Evolutionary conservation across 2,888 invertebrate genomes (phyloP), one percentile per base, ranked within the genome.

Genomic region (Acanthosepion esculentum): DNA sequence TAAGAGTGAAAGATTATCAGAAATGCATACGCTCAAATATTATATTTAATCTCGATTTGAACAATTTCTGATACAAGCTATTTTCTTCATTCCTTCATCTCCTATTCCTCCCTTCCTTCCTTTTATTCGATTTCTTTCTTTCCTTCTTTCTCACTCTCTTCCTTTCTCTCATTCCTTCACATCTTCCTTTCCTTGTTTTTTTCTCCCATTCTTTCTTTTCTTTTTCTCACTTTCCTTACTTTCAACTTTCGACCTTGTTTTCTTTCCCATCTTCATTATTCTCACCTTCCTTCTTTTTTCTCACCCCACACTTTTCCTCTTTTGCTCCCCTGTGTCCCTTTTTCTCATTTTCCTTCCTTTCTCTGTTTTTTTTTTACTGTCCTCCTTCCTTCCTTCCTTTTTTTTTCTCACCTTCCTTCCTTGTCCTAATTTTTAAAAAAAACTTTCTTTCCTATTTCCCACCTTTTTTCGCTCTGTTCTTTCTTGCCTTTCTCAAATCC

Each of bases 111-210:
- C 29, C 78, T 78, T 78, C n/a, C n/a, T n/a, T n/a, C 8, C n/a
- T 33, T 15, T 78, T n/a, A 1, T 55, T 55, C 1, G 15, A 15
- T 78, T n/a, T 8, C 12, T 2, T 78, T n/a, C n/a, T 15, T n/a
- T 4, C 4, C 12, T 3, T 18, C 8, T 8, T n/a, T n/a, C 23
- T 59, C 23, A 4, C n/a, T 12, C 4, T 0, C 3, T 33, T n/a
- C 1, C 5, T n/a, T 12, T 18, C 23, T n/a, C 33, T 33, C 33
- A 15, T 15, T 78, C 2, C n/a, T 15, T n/a, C 33, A 3, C 2
- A 4, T n/a, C n/a, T n/a, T 78, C 15, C n/a, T 33, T 15, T 15
- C 12, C 23, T 33, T 8, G 8, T 0, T 29, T 5, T 29, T 78
- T n/a, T 29, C 10, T n/a, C 7, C 26, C 10, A 7, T 18, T 15